Evolutionary conservation across 2,113 vertebrate genomes (phyloP), one percentile per base, ranked within the genome.

Genomic region (Boleophthalmus pectinirostris): DNA sequence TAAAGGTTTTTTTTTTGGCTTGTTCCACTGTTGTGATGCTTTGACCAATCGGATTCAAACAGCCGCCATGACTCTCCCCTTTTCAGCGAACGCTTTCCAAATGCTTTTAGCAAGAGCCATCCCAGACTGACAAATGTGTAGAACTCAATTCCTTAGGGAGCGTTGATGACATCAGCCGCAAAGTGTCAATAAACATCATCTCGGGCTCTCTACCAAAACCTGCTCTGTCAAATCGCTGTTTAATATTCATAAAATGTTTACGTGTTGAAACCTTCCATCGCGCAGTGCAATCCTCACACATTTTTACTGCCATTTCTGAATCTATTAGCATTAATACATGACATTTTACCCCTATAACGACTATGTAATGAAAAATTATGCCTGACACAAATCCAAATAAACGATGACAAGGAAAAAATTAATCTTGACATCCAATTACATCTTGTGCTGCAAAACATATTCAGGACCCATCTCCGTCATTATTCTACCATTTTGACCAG

Each of bases 361-460:
- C 61, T n/a, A 33, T 64, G 16, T 64, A 38, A 35, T 64, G 33
- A 61, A 43, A 63, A 64, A 64, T 38, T 38, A 64, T 38, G 33
- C 61, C 12, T 13, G 61, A 64, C 61, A 64, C 33, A 43, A 64
- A 64, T 64, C 61, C 61, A 64, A 64, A 64, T 64, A 64, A 64
- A 64, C 13, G 11, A 21, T 64, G 33, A 38, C 61, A 43, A 64
- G 33, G 5, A 64, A 12, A 63, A 64, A 64, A 64, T 38, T 18
- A 64, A 64, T 38, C 18, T 33, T 64, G 61, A 64, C 61, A 21
- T 64, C 61, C 61, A 64, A 64, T 64, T 64, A 64, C 33, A 64
- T 43, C 18, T 38, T 35, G 1, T 64, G 60, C 29, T n/a, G 33
- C 61, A 38, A 64, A 64, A 43, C 58, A 33, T 58, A 14, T 58